Percentiles rank a stretch among this genome's conserved stretches.
Evolutionary conservation across 2,888 invertebrate genomes (phyloP).

Genomic region (Metacarcinus magister): DNA sequence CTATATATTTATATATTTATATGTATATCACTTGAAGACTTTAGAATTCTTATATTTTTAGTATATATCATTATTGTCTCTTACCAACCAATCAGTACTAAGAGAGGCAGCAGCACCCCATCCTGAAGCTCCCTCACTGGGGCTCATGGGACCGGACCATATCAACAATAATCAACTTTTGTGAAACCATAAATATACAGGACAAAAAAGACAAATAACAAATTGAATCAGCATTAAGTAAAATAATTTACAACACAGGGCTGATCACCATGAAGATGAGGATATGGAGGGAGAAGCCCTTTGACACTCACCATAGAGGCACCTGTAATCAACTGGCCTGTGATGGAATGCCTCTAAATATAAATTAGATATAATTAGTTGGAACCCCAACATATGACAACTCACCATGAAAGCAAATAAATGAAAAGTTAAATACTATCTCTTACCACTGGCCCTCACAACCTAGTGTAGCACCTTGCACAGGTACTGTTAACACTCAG

Average conservation of each 20-base stretch:
- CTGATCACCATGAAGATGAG: constrained; percentile 22
- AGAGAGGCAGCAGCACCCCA: not conserved
- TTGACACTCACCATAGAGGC: constrained; percentile 5
- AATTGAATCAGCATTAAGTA: not conserved
- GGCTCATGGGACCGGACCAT: not conserved
- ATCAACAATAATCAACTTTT: not conserved
- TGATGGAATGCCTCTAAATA: constrained; percentile 18
- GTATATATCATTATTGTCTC: not conserved
- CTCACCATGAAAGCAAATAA: not conserved
- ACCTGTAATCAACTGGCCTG: constrained; percentile 14
- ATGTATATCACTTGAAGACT: constrained; percentile 68
- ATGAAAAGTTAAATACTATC: not conserved
- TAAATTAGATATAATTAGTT: not conserved
- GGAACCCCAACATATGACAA: not conserved
- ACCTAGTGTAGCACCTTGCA: not conserved
- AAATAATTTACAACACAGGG: not conserved
- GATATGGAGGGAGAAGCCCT: not conserved
- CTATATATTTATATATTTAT: constrained; percentile 72
- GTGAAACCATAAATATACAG: not conserved
- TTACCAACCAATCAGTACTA: not conserved
- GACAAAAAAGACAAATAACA: not conserved
- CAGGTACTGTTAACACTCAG: not conserved
- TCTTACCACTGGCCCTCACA: constrained; percentile 4
- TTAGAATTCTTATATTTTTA: constrained; percentile 53
- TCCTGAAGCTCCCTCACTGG: not conserved